Evolutionary conservation across 2,113 vertebrate genomes (phyloP).

Genomic region (Chloebia gouldiae): DNA sequence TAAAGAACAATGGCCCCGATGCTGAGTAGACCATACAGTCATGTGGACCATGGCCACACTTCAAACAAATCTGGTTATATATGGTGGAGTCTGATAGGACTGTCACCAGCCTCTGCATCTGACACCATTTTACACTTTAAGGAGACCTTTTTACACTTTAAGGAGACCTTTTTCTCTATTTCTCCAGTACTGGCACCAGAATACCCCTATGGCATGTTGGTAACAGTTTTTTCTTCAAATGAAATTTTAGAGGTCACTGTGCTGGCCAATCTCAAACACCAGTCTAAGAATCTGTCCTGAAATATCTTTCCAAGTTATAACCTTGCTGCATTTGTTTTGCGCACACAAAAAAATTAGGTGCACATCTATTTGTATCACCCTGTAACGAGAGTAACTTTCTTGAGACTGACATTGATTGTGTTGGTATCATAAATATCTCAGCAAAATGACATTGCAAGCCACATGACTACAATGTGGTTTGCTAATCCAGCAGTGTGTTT

Average conservation of each 20-base stretch:
- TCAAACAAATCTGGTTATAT: background rate
- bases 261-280: background rate
- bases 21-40: background rate
- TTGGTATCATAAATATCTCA: background rate
- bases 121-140: background rate
- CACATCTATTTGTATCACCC: background rate
- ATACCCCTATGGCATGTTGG: background rate
- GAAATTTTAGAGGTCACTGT: background rate
- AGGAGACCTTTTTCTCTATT: background rate
- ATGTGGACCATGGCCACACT: background rate
- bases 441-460: background rate
- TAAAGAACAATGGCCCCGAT: background rate
- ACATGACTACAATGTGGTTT: background rate
- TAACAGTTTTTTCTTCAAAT: background rate
- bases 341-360: background rate
- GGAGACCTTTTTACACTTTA: background rate
- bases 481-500: constrained; percentile 10
- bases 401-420: background rate
- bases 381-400: background rate
- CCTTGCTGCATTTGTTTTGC: background rate
- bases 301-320: background rate
- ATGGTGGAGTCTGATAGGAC: background rate
- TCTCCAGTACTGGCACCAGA: background rate
- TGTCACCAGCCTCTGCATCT: background rate
- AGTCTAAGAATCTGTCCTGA: background rate